Conservation (phyloP, 1,140 invertebrate species). For the Rhopalosiphum maidis region DNA sequence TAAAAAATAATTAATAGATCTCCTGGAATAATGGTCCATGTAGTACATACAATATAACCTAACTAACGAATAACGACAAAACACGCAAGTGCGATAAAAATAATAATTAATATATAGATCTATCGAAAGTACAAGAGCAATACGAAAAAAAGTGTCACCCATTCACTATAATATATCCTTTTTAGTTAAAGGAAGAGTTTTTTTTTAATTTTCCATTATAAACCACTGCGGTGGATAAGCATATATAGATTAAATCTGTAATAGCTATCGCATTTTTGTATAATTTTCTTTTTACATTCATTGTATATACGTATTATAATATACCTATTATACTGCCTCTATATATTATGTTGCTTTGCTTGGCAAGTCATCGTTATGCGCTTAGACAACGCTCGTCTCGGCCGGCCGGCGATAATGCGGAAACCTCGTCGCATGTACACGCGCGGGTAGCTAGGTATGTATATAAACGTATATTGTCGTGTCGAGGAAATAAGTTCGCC, state of each 20-base stretch:
- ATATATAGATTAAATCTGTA: neutral
- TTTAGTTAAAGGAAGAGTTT: neutral
- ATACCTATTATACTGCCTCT: neutral
- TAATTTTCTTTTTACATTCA: neutral
- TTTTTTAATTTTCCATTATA: neutral
- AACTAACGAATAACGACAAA: too few species aligned
- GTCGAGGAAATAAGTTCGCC: neutral
- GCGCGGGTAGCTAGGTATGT: neutral
- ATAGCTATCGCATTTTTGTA: neutral
- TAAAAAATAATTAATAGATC: too few species aligned
- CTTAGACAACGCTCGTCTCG: slow-evolving; percentile 5
- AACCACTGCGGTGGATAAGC: neutral
- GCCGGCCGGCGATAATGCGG: neutral
- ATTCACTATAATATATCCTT: neutral
- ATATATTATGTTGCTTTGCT: neutral
- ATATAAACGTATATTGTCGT: neutral
- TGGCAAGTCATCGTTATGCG: neutral
- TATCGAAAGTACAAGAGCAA: neutral
- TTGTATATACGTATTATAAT: neutral
- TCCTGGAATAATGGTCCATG: too few species aligned
- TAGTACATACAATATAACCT: too few species aligned
- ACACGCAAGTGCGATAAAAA: too few species aligned
- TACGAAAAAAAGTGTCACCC: neutral
- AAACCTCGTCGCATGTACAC: neutral
- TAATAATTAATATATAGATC: too few species aligned